phyloP scores from a whole-genome alignment of 2,113 vertebrate species.

The Chiloscyllium plagiosum region DNA sequence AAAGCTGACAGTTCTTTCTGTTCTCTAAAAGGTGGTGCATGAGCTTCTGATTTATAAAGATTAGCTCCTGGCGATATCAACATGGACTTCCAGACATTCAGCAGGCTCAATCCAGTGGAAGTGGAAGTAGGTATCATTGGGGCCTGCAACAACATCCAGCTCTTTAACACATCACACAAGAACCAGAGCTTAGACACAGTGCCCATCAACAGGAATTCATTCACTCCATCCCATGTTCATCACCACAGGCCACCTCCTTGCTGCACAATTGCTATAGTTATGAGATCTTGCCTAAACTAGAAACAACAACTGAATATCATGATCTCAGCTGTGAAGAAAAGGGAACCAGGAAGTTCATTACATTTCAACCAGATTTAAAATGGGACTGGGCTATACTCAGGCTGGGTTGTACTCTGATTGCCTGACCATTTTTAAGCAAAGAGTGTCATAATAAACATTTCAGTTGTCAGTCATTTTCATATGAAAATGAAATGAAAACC shows the following conservation, averaged over 20 bases:
- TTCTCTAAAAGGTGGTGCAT: neutral
- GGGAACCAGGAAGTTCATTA: neutral
- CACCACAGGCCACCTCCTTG: neutral
- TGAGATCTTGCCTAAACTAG: neutral
- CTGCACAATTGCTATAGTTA: neutral
- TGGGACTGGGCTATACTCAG: neutral
- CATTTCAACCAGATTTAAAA: neutral
- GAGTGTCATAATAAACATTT: neutral
- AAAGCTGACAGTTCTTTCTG: neutral
- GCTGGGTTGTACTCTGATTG: too few relatives aligned
- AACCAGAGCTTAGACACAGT: neutral
- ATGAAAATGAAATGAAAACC: too few relatives aligned
- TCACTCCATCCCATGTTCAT: neutral
- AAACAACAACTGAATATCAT: neutral
- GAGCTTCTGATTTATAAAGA: neutral
- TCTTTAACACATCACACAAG: neutral
- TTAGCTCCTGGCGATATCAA: neutral
- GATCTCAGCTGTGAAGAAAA: neutral
- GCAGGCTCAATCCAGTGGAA: neutral
- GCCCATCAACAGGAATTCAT: neutral
- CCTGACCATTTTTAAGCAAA: neutral
- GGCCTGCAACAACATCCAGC: neutral
- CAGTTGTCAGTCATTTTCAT: neutral
- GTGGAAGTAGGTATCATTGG: neutral
- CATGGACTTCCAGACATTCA: constrained; percentile 6